A percentile compares a stretch with the other conserved stretches of the same genome.
Evolutionary conservation across 1,140 invertebrate species (phyloP).

Genomic region (Antheraea pernyi): DNA sequence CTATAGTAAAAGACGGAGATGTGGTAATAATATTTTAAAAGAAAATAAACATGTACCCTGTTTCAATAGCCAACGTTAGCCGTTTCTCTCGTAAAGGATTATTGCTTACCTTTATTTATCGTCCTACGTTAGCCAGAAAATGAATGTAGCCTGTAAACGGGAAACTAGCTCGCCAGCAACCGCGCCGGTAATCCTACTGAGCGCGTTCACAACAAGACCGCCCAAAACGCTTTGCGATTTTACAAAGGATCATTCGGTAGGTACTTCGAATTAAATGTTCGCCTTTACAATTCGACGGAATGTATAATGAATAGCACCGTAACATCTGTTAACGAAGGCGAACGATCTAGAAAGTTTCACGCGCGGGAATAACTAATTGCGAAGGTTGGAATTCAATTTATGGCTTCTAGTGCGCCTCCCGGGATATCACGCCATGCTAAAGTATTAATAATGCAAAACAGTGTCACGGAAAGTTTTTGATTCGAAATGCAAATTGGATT

Average conservation of each 20-base stretch:
- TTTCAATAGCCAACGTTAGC: conserved; percentile 14
- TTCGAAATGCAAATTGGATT: conserved; percentile 77
- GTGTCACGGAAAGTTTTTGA: conserved; percentile 78
- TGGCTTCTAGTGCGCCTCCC: conserved; percentile 72
- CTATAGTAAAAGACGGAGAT: neutral
- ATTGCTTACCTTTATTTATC: conserved; percentile 54
- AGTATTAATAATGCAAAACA: conserved; percentile 80
- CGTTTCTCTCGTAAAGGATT: conserved; percentile 28
- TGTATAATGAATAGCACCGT: conserved; percentile 79
- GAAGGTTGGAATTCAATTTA: conserved; percentile 79
- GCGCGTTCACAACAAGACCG: conserved; percentile 59
- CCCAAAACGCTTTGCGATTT: conserved; percentile 63
- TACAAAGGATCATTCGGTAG: conserved; percentile 71
- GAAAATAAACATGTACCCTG: conserved; percentile 26
- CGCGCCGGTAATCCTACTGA: conserved; percentile 57
- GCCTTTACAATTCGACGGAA: conserved; percentile 78
- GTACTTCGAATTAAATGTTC: conserved; percentile 78
- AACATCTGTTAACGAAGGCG: conserved; percentile 79
- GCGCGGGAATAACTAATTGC: conserved; percentile 79
- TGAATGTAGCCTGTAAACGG: conserved; percentile 44
- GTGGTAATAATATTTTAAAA: conserved; percentile 28
- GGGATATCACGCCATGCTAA: conserved; percentile 72
- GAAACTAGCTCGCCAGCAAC: conserved; percentile 43
- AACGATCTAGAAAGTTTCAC: conserved; percentile 79
- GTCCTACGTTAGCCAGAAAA: conserved; percentile 38